Conservation (phyloP, 2,113 vertebrate species). For the Struthidea cinerea region DNA sequence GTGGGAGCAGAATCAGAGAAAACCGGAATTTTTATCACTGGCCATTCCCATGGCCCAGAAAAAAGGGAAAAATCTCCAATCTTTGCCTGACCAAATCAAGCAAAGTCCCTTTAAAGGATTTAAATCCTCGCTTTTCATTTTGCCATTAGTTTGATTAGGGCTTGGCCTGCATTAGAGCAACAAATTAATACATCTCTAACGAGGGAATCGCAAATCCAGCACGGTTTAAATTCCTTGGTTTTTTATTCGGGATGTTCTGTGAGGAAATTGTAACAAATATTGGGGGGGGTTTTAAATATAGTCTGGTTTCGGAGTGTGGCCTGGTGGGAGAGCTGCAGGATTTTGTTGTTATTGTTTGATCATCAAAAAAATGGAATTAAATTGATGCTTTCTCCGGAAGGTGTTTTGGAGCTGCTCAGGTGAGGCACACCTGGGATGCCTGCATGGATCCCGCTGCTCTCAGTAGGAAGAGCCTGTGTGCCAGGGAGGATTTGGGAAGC, state of each 20-base stretch:
- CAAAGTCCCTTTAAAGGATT: not conserved
- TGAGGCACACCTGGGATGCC: not conserved
- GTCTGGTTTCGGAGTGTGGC: not conserved
- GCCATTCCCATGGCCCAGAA: not conserved
- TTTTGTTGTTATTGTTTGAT: not conserved
- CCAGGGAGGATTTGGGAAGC: not conserved
- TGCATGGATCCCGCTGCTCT: rapidly evolving
- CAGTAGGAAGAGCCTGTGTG: rapidly evolving
- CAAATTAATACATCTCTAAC: not conserved
- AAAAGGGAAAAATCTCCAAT: not conserved
- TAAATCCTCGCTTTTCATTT: conserved; percentile 2
- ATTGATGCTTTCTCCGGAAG: rapidly evolving
- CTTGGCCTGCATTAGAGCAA: not conserved
- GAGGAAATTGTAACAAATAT: rapidly evolving
- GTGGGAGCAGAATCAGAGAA: not conserved
- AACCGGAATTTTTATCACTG: not conserved
- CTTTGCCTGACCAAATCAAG: not conserved
- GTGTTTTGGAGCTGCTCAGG: not conserved
- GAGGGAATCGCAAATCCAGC: not conserved
- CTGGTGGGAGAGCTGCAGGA: not conserved
- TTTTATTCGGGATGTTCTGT: not conserved
- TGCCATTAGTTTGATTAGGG: conserved; percentile 28
- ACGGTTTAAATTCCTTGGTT: not conserved
- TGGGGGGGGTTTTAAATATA: not conserved
- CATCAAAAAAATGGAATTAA: not conserved